Base-by-base conservation (phyloP, 2,888 invertebrate genomes). In the Scaptodrosophila latifasciaeformis region DNA sequence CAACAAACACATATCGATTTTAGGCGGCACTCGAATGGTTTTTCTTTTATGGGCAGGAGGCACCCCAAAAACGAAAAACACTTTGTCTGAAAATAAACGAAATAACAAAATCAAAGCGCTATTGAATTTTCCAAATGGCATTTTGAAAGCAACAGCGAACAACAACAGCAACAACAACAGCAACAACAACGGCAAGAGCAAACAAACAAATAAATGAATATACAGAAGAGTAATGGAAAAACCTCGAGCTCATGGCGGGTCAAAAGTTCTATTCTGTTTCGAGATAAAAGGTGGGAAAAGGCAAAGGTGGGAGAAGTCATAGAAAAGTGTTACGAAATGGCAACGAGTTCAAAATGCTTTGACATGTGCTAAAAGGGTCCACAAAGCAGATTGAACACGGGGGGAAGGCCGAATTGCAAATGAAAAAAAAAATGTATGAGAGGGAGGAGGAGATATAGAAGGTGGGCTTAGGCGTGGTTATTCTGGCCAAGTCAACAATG, bases 101-200 rank as follows among this genome's bases (percentile, higher is more conserved):
- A 80, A 74, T 65, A 45, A 31, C 30, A 74, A 80, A 74, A 80
- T 77, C 74, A 74, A 74, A 80, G 74, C 78, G 52, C 43, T 80
- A 80, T 74, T 74, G 78, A 74, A 74, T 80, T 74, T 80, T 72
- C 74, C 66, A 72, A 72, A 72, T 72, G 80, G 77, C 70, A 72
- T 72, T 72, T 80, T 70, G 64, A 77, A 72, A 77, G 80, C 61
- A 65, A 29, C 58, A 30, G 18, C 55, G 31, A 65, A 58, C 64
- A 12, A 54, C 54, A 60, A 49, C 27, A 60, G 48, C 60, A 43
- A 35, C 49, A 64, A 13, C 43, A 19, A 12, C 40, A 10, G 31
- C 37, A 37, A 17, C 37, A 24, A 24, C 24, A 5, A 24, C 7
- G 7, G n/a, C n/a, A 24, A 24, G 6, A 43, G 43, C 43, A 13